Evolutionary conservation across 2,888 invertebrate species (phyloP).

Genomic region (Zonitis immaculata): DNA sequence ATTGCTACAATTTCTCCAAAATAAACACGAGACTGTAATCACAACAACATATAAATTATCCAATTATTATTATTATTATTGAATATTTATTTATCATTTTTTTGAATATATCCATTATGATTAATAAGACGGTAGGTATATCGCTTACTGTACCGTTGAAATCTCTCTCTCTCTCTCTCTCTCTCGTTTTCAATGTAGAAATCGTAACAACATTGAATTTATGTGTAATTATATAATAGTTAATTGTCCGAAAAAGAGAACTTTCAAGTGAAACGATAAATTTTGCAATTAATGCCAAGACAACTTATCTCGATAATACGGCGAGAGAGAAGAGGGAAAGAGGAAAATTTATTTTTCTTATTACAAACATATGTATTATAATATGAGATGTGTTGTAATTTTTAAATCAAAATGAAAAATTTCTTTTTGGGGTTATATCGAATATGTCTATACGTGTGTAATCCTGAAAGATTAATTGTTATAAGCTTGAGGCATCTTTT

Average conservation of each 20-base stretch:
- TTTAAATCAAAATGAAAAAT: background rate
- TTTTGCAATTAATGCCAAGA: background rate
- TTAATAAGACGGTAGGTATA: background rate
- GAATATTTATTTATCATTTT: no score
- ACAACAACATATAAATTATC: no score
- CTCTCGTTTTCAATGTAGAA: background rate
- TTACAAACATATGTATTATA: no score
- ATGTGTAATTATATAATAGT: background rate
- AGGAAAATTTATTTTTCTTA: no score
- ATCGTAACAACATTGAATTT: background rate
- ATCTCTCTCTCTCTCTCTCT: no score
- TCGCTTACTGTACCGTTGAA: background rate
- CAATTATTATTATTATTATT: no score
- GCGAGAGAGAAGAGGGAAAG: no score
- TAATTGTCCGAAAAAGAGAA: background rate
- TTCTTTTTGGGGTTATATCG: background rate
- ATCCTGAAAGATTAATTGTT: background rate
- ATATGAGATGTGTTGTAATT: background rate
- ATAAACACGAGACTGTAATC: no score
- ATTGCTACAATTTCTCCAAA: background rate
- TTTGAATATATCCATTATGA: no score
- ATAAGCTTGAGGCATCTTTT: background rate
- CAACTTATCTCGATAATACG: no score
- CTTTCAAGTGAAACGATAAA: background rate
- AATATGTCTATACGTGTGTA: background rate